Evolutionary conservation across 2,888 invertebrate species (phyloP), one percentile per base, ranked within the genome.

Genomic region (Ptilodon capucinus): DNA sequence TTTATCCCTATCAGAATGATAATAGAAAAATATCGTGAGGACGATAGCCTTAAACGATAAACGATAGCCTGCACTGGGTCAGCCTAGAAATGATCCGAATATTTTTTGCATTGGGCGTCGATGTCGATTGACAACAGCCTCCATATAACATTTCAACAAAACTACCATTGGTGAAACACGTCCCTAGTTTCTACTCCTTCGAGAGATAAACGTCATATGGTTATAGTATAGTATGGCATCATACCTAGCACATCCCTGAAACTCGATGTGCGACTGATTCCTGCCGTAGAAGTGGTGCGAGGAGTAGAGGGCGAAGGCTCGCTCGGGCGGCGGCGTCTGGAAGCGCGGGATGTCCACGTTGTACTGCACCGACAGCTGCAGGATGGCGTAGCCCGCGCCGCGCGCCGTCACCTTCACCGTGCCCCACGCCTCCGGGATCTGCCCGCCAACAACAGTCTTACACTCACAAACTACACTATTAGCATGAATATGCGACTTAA

Each of bases 351-450:
- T 94, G 81, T 97, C 97, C 42, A 98, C 97, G 86, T 97, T 97
- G 88, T 97, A 98, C 79, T 97, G 96, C 19, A 97, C 97, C 28
- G 96, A 95, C 95, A 98, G 95, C 92, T 98, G 98, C 60, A 98
- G 92, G 69, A 98, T 95, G 3, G 98, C 98, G 86, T 96, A 96
- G n/a, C 98, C 98, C 2, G 97, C 96, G 57, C 98, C 99, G 76
- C 95, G 95, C 0, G 97, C 98, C 65, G 96, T 95, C 39, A 98
- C 97, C 84, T 97, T 96, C 30, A 98, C 96, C 0, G 97, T 97
- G 70, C 98, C 98, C 96, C 97, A 98, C 39, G 98, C 98, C 71
- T 95, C 94, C 0, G 97, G 97, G 79, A 98, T 97, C 95, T 96
- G 66, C 11, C 35, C n/a, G n/a, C n/a, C n/a, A n/a, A 28, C 25